Percentiles rank a stretch among this genome's conserved stretches.
These are phyloP conservation scores for Brachionus calyciflorus DNA, from an alignment of 1,140 invertebrate species.

Conservation along the genomic window DNA sequence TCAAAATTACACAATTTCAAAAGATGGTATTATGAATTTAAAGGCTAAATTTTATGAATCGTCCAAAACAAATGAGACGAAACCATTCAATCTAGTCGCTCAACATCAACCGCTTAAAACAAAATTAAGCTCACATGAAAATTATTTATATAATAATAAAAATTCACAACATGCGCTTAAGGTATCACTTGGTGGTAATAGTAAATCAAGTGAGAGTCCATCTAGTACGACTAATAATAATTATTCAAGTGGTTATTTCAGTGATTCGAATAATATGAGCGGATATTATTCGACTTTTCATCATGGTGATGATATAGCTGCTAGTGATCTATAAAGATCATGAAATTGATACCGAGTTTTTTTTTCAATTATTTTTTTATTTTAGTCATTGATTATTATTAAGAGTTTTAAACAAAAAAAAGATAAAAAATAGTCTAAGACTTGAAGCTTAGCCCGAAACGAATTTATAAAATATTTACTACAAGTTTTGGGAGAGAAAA, in stretches of 20 bases:
- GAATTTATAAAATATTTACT: too few species aligned
- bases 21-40: conserved; percentile 33
- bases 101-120: conserved; percentile 1
- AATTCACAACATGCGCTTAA: background rate
- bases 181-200: background rate
- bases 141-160: conserved; percentile 43
- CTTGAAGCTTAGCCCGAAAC: too few species aligned
- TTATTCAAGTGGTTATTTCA: background rate
- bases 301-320: conserved; percentile 20
- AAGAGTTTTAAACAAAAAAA: too few species aligned
- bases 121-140: conserved; percentile 23
- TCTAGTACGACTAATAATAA: background rate
- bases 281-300: background rate
- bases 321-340: conserved; percentile 26
- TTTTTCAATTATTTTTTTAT: background rate
- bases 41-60: conserved; percentile 36
- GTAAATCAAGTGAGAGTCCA: conserved; percentile 20
- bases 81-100: background rate
- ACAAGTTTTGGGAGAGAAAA: too few species aligned
- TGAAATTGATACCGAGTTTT: conserved; percentile 19
- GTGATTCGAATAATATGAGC: conserved; percentile 22
- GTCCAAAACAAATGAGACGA: background rate
- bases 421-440: too few species aligned
- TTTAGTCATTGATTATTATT: too few species aligned
- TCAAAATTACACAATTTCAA: conserved; percentile 20